Percentiles rank a stretch among this genome's conserved stretches.
These are phyloP conservation scores for Leuciscus idus DNA, from an alignment of 2,113 vertebrate species.

Conservation along the genomic window DNA sequence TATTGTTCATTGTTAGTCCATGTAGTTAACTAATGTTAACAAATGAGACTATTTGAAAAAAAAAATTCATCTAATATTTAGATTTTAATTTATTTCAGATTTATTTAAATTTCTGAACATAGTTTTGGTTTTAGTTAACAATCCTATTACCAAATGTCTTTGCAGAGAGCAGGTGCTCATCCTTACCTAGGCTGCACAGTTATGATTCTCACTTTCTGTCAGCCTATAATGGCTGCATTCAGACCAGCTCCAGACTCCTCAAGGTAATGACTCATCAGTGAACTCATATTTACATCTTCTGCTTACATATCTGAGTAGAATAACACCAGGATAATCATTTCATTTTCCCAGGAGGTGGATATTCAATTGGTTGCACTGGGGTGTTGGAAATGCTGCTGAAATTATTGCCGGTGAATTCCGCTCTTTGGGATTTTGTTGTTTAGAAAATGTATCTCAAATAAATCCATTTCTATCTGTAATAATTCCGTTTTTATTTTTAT, in stretches of 20 bases:
- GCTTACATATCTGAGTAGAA: neutral
- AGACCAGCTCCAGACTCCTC: constrained; percentile 77
- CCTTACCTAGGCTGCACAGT: constrained; percentile 80
- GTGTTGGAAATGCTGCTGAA: constrained; percentile 77
- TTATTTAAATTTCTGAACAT: neutral
- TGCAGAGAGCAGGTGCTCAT: constrained; percentile 82
- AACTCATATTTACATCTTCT: neutral
- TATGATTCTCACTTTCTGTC: constrained; percentile 77
- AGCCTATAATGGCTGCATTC: constrained; percentile 78
- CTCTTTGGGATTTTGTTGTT: neutral
- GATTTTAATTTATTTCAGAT: neutral
- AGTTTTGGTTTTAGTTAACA: neutral
- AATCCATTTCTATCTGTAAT: neutral
- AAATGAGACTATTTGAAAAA: neutral
- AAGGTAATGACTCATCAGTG: constrained; percentile 68
- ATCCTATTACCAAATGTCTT: constrained; percentile 40
- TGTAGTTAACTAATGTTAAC: too few relatives aligned
- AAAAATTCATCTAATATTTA: neutral
- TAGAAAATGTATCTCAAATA: constrained; percentile 43
- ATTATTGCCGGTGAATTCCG: constrained; percentile 81
- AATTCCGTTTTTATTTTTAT: neutral
- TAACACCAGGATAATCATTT: neutral
- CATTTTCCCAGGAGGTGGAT: constrained; percentile 74
- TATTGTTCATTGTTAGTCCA: too few relatives aligned
- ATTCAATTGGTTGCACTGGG: constrained; percentile 86